Base-by-base conservation (phyloP, 2,113 vertebrate species). In the Hydrochoerus hydrochaeris region DNA sequence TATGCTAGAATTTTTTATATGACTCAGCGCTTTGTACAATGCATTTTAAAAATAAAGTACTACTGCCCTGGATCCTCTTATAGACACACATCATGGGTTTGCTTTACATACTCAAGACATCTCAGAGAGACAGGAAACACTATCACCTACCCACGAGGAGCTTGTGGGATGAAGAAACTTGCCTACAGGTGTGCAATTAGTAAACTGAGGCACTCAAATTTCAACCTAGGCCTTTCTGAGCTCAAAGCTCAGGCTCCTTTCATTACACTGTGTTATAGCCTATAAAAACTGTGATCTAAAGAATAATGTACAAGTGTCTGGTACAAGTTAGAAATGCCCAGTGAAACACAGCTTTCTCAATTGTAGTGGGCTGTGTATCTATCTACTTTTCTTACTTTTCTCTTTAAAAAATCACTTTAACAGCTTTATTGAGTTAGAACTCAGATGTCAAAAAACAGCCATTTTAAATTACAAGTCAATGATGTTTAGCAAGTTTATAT, bases 211-310 rank as follows among this genome's bases (percentile, higher is more conserved):
- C 90, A 35, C 3, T 58, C 22, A 44, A 73, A 88, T 44, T 73
- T 71, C 65, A 93, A 81, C n/a, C 4, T n/a, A 89, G 46, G 52
- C 5, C 32, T 92, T 89, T 82, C 26, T 63, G 49, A 88, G 28
- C n/a, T 88, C 75, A 83, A 80, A 81, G 81, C 63, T 92, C 28
- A 92, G 81, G 38, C 7, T 94, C 52, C 75, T 86, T 85, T 83
- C 20, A 14, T 82, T 75, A n/a, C 4, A 46, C 3, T 35, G 16
- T 65, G 32, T 92, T 54, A 32, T 30, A 92, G 3, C 22, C 90
- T 20, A 85, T 44, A 84, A 80, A 95, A 97, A 75, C 24, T 60
- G n/a, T 81, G 62, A 49, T 73, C 73, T 12, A 73, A 69, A 92
- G 11, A 91, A 88, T 60, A 85, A 28, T 49, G 69, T 73, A 46